Evolutionary conservation across 2,797 vertebrate genomes (phyloP), one percentile per base, ranked within the genome.

Genomic region (Labeo calbasu): DNA sequence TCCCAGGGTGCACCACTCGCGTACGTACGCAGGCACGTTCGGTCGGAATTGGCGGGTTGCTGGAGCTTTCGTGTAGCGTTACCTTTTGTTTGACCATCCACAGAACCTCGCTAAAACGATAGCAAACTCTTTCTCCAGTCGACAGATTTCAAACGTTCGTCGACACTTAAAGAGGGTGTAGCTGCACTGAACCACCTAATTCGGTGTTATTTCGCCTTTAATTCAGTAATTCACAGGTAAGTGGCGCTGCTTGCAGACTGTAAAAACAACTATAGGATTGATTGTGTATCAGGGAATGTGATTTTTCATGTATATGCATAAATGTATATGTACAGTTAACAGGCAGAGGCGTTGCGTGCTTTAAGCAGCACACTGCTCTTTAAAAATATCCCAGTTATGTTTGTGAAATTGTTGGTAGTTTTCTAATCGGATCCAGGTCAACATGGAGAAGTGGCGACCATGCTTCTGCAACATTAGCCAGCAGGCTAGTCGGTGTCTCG

Each of bases 41-140:
- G 14, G 77, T 83, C 77, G 48, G 87, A 86, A 86, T 89, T 90
- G 89, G 89, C 89, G 89, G 89, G 86, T 89, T 79, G 82, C 81
- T 77, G 76, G 71, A 75, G 53, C 59, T 23, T 59, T 40, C 70
- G 73, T 78, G 53, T 25, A 23, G 46, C 40, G 21, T 59, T 59
- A 84, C 55, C 89, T 90, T 89, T 90, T 90, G 89, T 90, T 85
- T 87, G 65, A 4, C 28, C 79, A 72, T 53, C 71, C 46, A 80
- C 36, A 40, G 53, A 48, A 43, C 13, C n/a, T 77, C 15, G 50
- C 6, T 43, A 59, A 83, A 87, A 32, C 21, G 79, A 6, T 12
- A 23, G 12, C 14, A 59, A 73, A 59, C 63, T 23, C 23, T 4
- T 19, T 55, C 53, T 50, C n/a, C 36, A 23, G 1, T 36, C 28